phyloP scores from a whole-genome alignment of 2,888 invertebrate species.

The Pterobdella sp. region DNA sequence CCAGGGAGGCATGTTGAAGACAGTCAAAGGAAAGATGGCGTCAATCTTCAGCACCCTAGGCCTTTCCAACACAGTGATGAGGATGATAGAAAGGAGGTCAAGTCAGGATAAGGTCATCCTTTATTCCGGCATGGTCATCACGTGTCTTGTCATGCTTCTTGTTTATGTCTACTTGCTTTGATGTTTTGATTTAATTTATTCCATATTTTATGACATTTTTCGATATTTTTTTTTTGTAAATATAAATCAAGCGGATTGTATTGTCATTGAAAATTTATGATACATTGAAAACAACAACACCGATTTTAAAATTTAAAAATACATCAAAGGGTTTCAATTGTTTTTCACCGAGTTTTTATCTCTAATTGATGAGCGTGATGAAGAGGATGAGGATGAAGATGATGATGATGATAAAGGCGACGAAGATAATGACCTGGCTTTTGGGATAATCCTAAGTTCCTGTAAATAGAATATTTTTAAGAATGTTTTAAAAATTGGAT shows the following conservation, averaged over 20 bases:
- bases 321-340: neutral
- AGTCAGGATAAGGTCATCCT: constrained; percentile 80
- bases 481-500: too few species aligned
- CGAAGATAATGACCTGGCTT: constrained; percentile 19
- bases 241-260: too few species aligned
- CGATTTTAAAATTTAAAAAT: neutral
- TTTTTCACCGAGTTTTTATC: neutral
- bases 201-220: neutral
- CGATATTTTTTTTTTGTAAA: neutral
- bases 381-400: constrained; percentile 11
- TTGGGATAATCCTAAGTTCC: neutral
- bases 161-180: constrained; percentile 57
- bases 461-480: too few species aligned
- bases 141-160: constrained; percentile 69
- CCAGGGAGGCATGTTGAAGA: constrained; percentile 75
- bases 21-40: constrained; percentile 73
- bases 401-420: constrained; percentile 13
- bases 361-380: neutral
- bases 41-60: constrained; percentile 86
- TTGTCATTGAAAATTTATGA: neutral
- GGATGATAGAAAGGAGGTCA: constrained; percentile 77
- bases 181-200: neutral
- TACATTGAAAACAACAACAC: neutral
- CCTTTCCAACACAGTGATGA: constrained; percentile 86
- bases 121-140: constrained; percentile 76